Evolutionary conservation across 2,797 vertebrate species (phyloP), one percentile per base, ranked within the genome.

Genomic region (Nothura maculosa): DNA sequence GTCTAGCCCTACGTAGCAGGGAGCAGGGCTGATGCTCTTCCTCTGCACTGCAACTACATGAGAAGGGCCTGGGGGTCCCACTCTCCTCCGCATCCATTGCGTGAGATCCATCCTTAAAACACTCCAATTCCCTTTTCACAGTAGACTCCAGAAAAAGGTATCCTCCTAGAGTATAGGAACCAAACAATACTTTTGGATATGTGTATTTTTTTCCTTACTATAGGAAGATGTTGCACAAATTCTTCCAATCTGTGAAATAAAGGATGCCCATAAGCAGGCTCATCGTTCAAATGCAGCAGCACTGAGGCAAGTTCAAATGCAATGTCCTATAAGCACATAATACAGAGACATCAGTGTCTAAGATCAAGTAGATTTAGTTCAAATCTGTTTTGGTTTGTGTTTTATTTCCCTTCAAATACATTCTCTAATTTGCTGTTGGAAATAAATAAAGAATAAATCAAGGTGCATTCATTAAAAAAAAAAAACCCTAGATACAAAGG

Each of bases 171-270:
- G 16, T 12, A n/a, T 24, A 34, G n/a, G 55, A 47, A 81, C 14
- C 19, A 60, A 81, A 22, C 2, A 7, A 30, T 66, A 2, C 14
- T 57, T 45, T 52, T 0, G 5, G 42, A 62, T 8, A 22, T 3
- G 3, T 6, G 28, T 9, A 30, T 13, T 0, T 3, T 2, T 20
- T 4, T 10, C 34, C 75, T 69, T 20, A 6, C 34, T 74, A 5
- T 9, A 57, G 61, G 63, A 73, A 66, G 30, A 64, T 4, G 20
- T 88, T 38, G 25, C 1, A 0, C 74, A 34, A 88, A 9, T 85
- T 87, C 52, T 94, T 81, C 64, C 18, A 27, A n/a, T 80, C 36
- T 68, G 8, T 30, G 27, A 17, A 68, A 50, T 25, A 32, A 38
- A 58, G 10, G 27, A 28, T 70, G 40, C 4, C 27, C 74, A 43